Evolutionary conservation across 2,888 invertebrate genomes (phyloP), one percentile per base, ranked within the genome.

Genomic region (Osedax fenrisi): DNA sequence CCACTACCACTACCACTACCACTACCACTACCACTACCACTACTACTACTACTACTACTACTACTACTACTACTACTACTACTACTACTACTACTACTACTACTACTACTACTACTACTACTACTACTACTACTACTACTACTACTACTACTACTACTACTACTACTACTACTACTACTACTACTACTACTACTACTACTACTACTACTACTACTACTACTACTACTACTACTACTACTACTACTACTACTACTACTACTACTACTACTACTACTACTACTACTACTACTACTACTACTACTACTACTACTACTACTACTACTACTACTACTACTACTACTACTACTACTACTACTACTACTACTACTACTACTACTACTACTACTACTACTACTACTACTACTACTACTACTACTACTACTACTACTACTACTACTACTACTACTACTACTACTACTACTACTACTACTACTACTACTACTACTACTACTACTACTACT

Each of bases 71-170:
- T 61, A 61, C 61, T 3, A 61, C 61, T 61, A 61, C 61, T 61
- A 2, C 61, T 61, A 61, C 61, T 61, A 61, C 61, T 61, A 61
- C 61, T 61, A 61, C 61, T 61, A 61, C 61, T 61, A 61, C 61
- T 61, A 61, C 61, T 61, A 61, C 61, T 61, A 61, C 61, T 61
- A 61, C 61, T 61, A 61, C 61, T 61, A 61, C 61, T 61, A 61
- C 61, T 61, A 61, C 61, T 61, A 2, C 61, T 61, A 61, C 61
- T 61, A 61, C 61, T 61, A 61, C 61, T 61, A 2, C 61, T 61
- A 61, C 61, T 61, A 61, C 61, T 61, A 2, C 61, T 61, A 61
- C 61, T 61, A 61, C 61, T 61, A 61, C 61, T 3, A 61, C 61
- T 61, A 61, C 61, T 61, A 61, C 61, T 61, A 61, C 61, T 61